phyloP scores from a whole-genome alignment of 2,113 vertebrate genomes.

The Parus major region DNA sequence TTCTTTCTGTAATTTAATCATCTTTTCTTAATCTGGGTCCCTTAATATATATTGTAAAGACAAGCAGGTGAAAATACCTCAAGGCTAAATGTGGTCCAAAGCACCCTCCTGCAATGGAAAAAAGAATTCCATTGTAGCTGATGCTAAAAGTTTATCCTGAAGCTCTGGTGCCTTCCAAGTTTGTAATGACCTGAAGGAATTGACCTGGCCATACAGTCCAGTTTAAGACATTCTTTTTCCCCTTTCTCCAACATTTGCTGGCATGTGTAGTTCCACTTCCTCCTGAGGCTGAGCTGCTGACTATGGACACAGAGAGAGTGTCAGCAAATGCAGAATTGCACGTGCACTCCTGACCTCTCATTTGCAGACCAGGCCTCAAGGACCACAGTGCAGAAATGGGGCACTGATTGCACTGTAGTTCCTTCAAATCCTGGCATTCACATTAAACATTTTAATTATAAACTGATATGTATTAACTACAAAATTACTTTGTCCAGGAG shows the following conservation, averaged over 20 bases:
- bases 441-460: not conserved
- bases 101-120: not conserved
- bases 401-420: not conserved
- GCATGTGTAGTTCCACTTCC: not conserved
- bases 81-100: not conserved
- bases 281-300: not conserved
- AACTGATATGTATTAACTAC: not conserved
- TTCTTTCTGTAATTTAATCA: not conserved
- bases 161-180: not conserved
- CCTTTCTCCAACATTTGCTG: not conserved
- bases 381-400: not conserved
- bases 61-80: not conserved
- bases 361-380: not conserved
- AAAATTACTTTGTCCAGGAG: not conserved
- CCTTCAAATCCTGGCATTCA: not conserved
- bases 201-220: not conserved
- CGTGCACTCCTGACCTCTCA: accelerated
- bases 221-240: not conserved
- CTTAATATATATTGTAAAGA: not conserved
- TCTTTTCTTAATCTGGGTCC: not conserved
- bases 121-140: not conserved
- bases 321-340: not conserved
- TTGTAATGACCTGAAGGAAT: not conserved
- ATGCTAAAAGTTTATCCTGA: not conserved
- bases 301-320: not conserved